Conservation (phyloP, 2,797 vertebrate species). For the Thunnus albacares region DNA sequence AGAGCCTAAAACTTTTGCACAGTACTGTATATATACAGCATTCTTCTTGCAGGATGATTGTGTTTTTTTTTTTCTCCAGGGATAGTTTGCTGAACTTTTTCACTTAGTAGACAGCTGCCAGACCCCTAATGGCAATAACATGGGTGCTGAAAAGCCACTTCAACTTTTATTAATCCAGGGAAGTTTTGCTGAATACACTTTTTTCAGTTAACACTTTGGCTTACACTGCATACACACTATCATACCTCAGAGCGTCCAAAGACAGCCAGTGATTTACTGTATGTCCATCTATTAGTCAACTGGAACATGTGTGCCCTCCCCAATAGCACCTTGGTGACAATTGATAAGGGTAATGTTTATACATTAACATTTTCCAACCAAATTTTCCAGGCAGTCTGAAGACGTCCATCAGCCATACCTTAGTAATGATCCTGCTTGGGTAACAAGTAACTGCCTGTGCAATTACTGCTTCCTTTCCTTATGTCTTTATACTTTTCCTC, state of each 20-base stretch:
- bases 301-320: constrained; percentile 38
- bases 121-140: constrained; percentile 5
- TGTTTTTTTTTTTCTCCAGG: not conserved
- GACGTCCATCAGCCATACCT: constrained; percentile 46
- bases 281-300: constrained; percentile 31
- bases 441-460: constrained; percentile 11
- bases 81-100: constrained; percentile 13
- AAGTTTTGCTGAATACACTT: constrained; percentile 32
- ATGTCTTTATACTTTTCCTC: constrained; percentile 3
- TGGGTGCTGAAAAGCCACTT: constrained; percentile 1
- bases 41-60: too few relatives aligned
- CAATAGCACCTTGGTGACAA: constrained; percentile 26
- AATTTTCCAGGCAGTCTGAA: constrained; percentile 27
- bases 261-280: constrained; percentile 1
- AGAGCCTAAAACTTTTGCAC: too few relatives aligned
- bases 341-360: constrained; percentile 43
- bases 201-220: constrained; percentile 26
- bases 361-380: constrained; percentile 43
- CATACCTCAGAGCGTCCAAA: constrained; percentile 16
- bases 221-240: constrained; percentile 17
- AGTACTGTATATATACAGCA: too few relatives aligned
- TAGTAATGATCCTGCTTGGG: constrained; percentile 23
- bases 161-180: constrained; percentile 30
- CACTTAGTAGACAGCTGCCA: not conserved
- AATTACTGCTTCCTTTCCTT: constrained; percentile 24